phyloP scores from a whole-genome alignment of 1,140 invertebrate genomes.

The Semibalanus balanoides region DNA sequence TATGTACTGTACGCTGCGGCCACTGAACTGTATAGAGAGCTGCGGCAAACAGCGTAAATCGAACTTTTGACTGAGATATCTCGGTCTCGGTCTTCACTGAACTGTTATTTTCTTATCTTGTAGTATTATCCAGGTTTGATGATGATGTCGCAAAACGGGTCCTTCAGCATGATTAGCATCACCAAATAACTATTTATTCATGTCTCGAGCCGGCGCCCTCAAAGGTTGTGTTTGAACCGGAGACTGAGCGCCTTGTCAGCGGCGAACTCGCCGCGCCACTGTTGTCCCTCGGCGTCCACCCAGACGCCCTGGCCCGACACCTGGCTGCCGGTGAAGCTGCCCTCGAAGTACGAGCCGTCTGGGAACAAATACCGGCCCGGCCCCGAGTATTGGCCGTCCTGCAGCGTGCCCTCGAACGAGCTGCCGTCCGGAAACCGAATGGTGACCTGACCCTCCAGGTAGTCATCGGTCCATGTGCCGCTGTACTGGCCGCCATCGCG shows the following conservation, averaged over 20 bases:
- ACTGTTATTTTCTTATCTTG: too few species aligned
- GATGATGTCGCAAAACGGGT: too few species aligned
- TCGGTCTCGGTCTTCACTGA: too few species aligned
- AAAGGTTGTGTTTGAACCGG: not conserved
- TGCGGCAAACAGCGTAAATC: too few species aligned
- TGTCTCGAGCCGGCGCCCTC: too few species aligned
- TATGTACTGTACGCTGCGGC: too few species aligned
- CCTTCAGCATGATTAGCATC: too few species aligned
- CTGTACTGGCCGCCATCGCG: not conserved
- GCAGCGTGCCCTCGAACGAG: not conserved
- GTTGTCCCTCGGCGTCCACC: not conserved
- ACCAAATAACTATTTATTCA: too few species aligned
- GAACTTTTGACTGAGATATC: too few species aligned
- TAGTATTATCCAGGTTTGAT: too few species aligned
- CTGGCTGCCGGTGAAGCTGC: not conserved
- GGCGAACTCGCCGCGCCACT: not conserved
- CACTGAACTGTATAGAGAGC: too few species aligned
- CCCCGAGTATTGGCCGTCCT: not conserved
- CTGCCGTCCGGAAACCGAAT: not conserved
- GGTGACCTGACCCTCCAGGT: not conserved
- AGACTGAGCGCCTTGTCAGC: not conserved
- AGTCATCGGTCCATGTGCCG: not conserved
- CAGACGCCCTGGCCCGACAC: not conserved
- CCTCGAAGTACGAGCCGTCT: not conserved
- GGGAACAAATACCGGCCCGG: not conserved